Conservation (phyloP, 2,888 invertebrate genomes). For the Ferrisia virgata region DNA sequence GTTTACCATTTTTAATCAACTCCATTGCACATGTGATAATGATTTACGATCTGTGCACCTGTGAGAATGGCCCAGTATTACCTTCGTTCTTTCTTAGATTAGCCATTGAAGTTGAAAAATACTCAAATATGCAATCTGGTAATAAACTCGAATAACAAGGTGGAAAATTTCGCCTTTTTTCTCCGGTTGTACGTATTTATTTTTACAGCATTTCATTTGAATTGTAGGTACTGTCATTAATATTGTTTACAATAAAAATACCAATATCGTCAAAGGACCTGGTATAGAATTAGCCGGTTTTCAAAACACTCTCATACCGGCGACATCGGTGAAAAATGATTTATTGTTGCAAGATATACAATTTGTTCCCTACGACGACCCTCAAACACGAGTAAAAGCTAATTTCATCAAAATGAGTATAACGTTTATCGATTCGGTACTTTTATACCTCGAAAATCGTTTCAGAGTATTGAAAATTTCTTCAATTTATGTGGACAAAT, state of each 20-base stretch:
- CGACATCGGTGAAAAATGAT: neutral
- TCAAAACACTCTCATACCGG: neutral
- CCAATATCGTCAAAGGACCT: slow-evolving; percentile 46
- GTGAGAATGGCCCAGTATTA: slow-evolving; percentile 31
- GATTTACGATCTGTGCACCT: slow-evolving; percentile 43
- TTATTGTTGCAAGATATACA: slow-evolving; percentile 46
- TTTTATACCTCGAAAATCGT: neutral
- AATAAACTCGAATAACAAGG: neutral
- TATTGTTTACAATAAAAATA: slow-evolving; percentile 37
- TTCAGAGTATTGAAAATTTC: slow-evolving; percentile 34
- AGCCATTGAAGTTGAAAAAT: slow-evolving; percentile 44
- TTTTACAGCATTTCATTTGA: neutral
- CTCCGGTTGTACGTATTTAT: no score
- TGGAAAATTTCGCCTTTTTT: no score
- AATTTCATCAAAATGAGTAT: neutral
- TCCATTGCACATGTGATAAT: slow-evolving; percentile 47
- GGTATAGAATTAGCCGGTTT: slow-evolving; percentile 45
- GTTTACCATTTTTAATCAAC: slow-evolving; percentile 44
- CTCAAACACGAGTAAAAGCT: slow-evolving; percentile 28
- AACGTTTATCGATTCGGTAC: neutral
- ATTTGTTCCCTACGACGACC: slow-evolving; percentile 42
- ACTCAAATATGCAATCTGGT: slow-evolving; percentile 23
- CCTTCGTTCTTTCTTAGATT: slow-evolving; percentile 45
- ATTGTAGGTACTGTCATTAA: slow-evolving; percentile 33
- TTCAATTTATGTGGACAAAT: slow-evolving; percentile 33